phyloP scores from a whole-genome alignment of 2,113 vertebrate genomes.

The Mus musculus region DNA sequence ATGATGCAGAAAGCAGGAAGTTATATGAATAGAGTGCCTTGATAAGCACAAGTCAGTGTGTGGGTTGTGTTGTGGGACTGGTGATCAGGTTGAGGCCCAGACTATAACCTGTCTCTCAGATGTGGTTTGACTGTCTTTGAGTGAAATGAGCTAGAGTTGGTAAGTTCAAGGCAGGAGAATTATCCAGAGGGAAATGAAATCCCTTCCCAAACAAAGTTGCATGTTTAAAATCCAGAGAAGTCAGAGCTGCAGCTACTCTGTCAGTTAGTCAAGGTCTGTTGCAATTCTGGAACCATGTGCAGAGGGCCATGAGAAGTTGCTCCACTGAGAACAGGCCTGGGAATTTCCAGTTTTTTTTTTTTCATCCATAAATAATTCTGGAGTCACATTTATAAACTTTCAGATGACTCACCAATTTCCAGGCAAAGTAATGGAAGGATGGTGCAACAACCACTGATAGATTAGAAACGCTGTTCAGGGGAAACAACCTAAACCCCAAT shows the following conservation, averaged over 20 bases:
- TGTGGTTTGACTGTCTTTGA: neutral
- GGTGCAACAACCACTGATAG: neutral
- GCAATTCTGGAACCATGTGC: neutral
- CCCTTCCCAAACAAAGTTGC: neutral
- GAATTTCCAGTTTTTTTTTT: neutral
- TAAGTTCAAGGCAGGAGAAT: neutral
- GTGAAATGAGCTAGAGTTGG: neutral
- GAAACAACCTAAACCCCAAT: neutral
- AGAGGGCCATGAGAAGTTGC: neutral
- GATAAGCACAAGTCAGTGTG: neutral
- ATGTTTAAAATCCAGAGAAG: neutral
- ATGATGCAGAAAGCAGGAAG: neutral
- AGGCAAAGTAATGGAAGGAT: constrained; percentile 7
- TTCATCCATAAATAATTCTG: neutral
- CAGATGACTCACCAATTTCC: constrained; percentile 42
- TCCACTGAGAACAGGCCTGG: neutral
- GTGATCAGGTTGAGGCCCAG: neutral
- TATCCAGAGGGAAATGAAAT: neutral
- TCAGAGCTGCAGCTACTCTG: neutral
- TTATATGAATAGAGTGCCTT: neutral
- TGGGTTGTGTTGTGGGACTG: neutral
- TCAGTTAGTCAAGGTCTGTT: neutral
- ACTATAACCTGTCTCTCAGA: too few relatives aligned
- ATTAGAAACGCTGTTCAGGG: neutral
- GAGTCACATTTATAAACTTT: constrained; percentile 7